Base-by-base conservation (phyloP, 1,140 invertebrate genomes). In the Teleogryllus occipitalis region DNA sequence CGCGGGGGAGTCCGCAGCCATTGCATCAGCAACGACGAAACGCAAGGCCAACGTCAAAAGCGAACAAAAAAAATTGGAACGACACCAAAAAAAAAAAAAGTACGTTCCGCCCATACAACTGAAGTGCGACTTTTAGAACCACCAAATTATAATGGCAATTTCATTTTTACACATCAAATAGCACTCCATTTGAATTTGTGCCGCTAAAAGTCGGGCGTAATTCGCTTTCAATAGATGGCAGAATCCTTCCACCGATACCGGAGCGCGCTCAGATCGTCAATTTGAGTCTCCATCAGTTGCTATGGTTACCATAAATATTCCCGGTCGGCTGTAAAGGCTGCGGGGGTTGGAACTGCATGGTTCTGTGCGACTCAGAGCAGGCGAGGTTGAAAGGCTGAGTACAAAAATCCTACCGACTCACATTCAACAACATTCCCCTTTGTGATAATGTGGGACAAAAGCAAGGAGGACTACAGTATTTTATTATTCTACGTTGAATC, bases 101-200 rank as follows among this genome's bases (percentile, higher is more conserved):
- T 39, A 39, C 54, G 54, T 18, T 10, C 18, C 54, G 18, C 54
- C 18, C 54, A 18, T 65, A 39, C 27, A 65, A 65, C 54, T 65
- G 54, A 65, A 65, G 54, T 65, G 10, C 54, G 54, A 65, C 54
- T 65, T 65, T 65, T 18, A 65, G 54, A 65, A 65, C 54, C 54
- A 65, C 54, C 54, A 65, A 65, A 65, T 65, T 65, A 65, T 65
- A 65, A 65, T 65, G 54, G 54, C 54, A 65, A 65, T 65, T 65
- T 65, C 54, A 65, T 65, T 65, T 65, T 65, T 65, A 65, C 54
- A 65, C 54, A 65, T 65, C 54, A 65, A 65, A 65, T 65, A 65
- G 54, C 54, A 65, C 54, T 65, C 54, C 54, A 18, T 65, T 65
- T 65, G 54, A 65, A 65, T 65, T 65, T 65, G 54, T 65, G 54